phyloP scores from a whole-genome alignment of 2,888 invertebrate species.

The Acronicta aceris region DNA sequence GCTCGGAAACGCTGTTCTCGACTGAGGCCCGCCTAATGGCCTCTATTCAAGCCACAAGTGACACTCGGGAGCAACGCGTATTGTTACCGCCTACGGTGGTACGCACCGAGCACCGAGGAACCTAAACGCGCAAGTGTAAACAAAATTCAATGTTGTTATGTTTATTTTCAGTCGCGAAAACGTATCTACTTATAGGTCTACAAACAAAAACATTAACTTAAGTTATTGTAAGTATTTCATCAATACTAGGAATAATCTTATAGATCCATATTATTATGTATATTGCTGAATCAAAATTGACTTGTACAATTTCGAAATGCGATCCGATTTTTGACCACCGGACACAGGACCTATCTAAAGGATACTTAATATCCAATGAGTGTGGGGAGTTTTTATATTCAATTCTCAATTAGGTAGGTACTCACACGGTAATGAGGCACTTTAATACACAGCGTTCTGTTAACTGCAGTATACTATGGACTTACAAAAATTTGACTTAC shows the following conservation, averaged over 20 bases:
- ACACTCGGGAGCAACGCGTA: conserved; percentile 66
- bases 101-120: conserved; percentile 28
- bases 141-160: conserved; percentile 24
- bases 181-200: conserved; percentile 2
- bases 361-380: too few relatives aligned
- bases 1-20: conserved; percentile 49
- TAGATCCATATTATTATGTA: too few relatives aligned
- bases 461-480: neutral
- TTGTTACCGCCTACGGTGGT: conserved; percentile 52
- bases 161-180: conserved; percentile 5
- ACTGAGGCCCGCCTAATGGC: conserved; percentile 64
- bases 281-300: too few relatives aligned
- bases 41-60: conserved; percentile 70
- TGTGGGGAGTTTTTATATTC: too few relatives aligned
- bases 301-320: too few relatives aligned
- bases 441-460: too few relatives aligned
- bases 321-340: too few relatives aligned
- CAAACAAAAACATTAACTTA: conserved; percentile 16
- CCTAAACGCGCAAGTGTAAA: conserved; percentile 46
- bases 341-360: too few relatives aligned
- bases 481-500: neutral
- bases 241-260: too few relatives aligned
- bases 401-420: too few relatives aligned
- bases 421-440: too few relatives aligned
- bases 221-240: too few relatives aligned